Evolutionary conservation across 2,888 invertebrate genomes (phyloP).

Genomic region (Yponomeuta malinellus): DNA sequence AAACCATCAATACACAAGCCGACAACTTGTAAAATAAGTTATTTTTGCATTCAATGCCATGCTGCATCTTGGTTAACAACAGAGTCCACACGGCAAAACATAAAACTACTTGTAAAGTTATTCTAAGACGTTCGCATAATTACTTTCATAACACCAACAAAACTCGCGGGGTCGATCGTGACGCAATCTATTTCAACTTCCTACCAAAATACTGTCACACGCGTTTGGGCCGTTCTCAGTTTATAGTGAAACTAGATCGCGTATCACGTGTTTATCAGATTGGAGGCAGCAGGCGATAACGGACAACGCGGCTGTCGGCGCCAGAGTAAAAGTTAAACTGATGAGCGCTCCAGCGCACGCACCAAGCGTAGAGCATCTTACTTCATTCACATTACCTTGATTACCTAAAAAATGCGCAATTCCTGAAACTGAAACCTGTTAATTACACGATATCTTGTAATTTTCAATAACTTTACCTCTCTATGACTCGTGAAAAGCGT

Average conservation of each 20-base stretch:
- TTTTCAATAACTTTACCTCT: too few relatives aligned
- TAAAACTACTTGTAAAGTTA: not conserved
- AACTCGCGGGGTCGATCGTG: not conserved
- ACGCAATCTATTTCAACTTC: not conserved
- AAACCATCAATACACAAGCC: too few relatives aligned
- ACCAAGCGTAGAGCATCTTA: not conserved
- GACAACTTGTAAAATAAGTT: too few relatives aligned
- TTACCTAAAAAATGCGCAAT: too few relatives aligned
- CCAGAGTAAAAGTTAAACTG: not conserved
- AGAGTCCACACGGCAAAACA: not conserved
- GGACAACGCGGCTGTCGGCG: not conserved
- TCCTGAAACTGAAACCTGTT: too few relatives aligned
- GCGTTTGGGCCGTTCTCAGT: not conserved
- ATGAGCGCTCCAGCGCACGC: not conserved
- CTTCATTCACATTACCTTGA: too few relatives aligned
- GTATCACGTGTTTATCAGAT: not conserved
- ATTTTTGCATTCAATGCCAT: not conserved
- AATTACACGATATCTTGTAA: too few relatives aligned
- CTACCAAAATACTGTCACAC: not conserved
- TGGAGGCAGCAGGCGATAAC: not conserved
- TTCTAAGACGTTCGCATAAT: not conserved
- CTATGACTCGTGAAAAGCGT: too few relatives aligned
- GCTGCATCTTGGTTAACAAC: not conserved
- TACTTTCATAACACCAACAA: not conserved
- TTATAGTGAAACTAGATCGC: not conserved